Evolutionary conservation across 2,113 vertebrate genomes (phyloP).

Genomic region (Peucedramus taeniatus): DNA sequence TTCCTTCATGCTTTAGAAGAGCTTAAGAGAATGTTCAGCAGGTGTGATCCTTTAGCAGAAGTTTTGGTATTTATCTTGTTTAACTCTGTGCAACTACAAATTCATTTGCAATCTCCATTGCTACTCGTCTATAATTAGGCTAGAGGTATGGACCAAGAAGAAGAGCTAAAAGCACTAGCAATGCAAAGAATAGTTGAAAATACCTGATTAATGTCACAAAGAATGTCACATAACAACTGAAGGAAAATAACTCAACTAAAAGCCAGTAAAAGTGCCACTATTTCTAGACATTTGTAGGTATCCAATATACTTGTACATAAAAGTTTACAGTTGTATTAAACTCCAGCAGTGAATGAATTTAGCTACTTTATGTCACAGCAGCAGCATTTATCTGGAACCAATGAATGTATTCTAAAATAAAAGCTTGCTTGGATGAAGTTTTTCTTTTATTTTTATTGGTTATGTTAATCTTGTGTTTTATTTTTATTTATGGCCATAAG

Average conservation of each 20-base stretch:
- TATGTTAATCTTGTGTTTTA: neutral
- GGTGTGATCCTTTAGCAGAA: neutral
- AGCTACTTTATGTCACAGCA: neutral
- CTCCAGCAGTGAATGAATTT: conserved; percentile 16
- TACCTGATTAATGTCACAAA: neutral
- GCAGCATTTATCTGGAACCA: neutral
- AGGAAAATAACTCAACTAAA: conserved; percentile 19
- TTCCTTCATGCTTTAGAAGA: neutral
- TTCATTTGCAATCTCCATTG: neutral
- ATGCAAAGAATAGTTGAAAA: neutral
- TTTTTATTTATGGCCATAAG: neutral
- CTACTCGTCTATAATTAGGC: neutral
- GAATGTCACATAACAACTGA: neutral
- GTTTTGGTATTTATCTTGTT: neutral
- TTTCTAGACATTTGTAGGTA: neutral
- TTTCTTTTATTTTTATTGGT: conserved; percentile 3
- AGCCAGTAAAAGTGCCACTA: neutral
- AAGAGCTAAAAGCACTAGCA: neutral
- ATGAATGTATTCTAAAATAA: neutral
- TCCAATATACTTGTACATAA: conserved; percentile 40
- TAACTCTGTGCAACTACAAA: neutral
- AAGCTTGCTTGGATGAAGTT: neutral
- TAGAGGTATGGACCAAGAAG: neutral
- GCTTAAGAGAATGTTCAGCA: neutral
- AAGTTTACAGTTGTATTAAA: conserved; percentile 33